Percentiles rank a stretch among this genome's conserved stretches.
These are phyloP conservation scores for Dendrolimus houi DNA, from an alignment of 2,888 invertebrate genomes.

Conservation along the genomic window DNA sequence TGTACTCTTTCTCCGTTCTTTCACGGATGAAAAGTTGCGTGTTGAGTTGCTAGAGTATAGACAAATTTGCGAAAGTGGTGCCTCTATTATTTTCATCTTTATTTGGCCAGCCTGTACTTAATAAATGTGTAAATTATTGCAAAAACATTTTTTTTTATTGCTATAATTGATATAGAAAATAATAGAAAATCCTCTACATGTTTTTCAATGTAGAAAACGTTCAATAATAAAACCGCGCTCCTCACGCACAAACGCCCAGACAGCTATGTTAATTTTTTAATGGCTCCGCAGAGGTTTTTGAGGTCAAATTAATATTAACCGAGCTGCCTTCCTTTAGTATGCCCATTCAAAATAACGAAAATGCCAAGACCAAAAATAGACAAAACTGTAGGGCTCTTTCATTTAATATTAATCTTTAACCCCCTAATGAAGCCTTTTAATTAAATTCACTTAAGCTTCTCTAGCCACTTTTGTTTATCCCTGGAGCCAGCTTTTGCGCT, in stretches of 20 bases:
- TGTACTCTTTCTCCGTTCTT: too few relatives aligned
- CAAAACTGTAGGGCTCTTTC: not conserved
- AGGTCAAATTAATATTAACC: not conserved
- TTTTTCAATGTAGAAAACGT: not conserved
- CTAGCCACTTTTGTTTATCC: not conserved
- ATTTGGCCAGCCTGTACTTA: too few relatives aligned
- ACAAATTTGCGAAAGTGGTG: too few relatives aligned
- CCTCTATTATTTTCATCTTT: too few relatives aligned
- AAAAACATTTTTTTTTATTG: too few relatives aligned
- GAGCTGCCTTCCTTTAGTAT: not conserved
- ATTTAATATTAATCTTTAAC: not conserved
- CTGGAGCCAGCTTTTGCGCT: too few relatives aligned
- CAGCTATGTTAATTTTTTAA: conserved; percentile 3
- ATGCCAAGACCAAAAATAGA: not conserved
- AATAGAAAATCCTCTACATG: too few relatives aligned
- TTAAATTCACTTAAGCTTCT: not conserved
- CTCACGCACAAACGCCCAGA: not conserved
- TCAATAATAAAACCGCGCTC: conserved; percentile 1
- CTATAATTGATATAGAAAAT: too few relatives aligned
- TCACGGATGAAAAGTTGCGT: too few relatives aligned
- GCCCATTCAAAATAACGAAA: not conserved
- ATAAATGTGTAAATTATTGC: too few relatives aligned
- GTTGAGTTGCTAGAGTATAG: too few relatives aligned
- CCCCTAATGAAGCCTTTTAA: not conserved
- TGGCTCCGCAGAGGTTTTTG: not conserved